A percentile compares a stretch with the other conserved stretches of the same genome.
Evolutionary conservation across 2,113 vertebrate species (phyloP).

Genomic region (Arenaria interpres): DNA sequence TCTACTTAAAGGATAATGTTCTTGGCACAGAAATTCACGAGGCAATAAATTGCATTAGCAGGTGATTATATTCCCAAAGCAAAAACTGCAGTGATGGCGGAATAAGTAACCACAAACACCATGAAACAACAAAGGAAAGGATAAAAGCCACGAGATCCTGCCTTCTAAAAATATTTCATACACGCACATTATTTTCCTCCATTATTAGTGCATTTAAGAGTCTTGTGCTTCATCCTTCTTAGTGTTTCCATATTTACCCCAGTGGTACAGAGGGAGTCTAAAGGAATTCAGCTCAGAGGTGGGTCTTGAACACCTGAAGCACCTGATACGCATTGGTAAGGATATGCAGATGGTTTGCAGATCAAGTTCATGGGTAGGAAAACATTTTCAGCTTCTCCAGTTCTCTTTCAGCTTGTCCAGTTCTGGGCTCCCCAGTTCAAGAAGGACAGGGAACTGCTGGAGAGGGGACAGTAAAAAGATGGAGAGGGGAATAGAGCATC

Average conservation of each 20-base stretch:
- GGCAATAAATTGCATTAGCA: constrained; percentile 61
- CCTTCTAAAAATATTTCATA: constrained; percentile 6
- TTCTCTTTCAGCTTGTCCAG: too few species aligned
- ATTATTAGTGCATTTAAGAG: background rate
- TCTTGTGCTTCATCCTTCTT: background rate
- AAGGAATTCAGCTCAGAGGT: background rate
- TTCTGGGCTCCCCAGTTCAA: too few species aligned
- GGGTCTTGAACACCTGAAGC: background rate
- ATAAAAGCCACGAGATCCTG: background rate
- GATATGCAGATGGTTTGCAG: background rate
- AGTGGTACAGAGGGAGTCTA: background rate
- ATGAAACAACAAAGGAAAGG: background rate
- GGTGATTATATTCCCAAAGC: constrained; percentile 58
- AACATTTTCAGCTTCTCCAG: background rate
- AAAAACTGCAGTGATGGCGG: constrained; percentile 35
- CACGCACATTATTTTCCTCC: background rate
- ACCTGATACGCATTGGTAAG: background rate
- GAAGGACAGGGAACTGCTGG: too few species aligned
- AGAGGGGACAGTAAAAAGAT: too few species aligned
- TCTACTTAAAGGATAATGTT: constrained; percentile 61
- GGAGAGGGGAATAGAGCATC: too few species aligned
- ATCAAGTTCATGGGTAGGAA: background rate
- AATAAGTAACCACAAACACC: constrained; percentile 53
- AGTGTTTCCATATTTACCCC: background rate
- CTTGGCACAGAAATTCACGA: constrained; percentile 60